A percentile compares a stretch with the other conserved stretches of the same genome.
These are phyloP conservation scores for Lytechinus variegatus DNA, from an alignment of 35 echinoderm and acorn worm genomes.

Conservation along the genomic window DNA sequence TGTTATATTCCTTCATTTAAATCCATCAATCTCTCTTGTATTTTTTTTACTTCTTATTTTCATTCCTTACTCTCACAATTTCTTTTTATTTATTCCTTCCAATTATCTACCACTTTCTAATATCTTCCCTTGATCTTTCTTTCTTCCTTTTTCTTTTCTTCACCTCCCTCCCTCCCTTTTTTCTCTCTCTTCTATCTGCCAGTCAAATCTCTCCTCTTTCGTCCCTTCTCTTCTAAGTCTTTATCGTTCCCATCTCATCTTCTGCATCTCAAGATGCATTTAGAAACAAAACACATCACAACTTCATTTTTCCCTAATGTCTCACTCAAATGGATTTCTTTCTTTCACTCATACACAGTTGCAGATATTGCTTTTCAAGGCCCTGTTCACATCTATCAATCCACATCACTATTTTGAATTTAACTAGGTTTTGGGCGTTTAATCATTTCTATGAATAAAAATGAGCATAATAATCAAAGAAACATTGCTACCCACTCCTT, in stretches of 20 bases:
- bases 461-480: no score
- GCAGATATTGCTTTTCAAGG: neutral
- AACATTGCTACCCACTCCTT: no score
- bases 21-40: neutral
- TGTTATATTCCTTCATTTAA: neutral
- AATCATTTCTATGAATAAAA: no score
- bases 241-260: neutral
- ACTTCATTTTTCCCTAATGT: conserved; percentile 1
- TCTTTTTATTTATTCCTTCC: neutral
- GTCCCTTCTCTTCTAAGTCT: neutral
- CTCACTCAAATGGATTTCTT: neutral
- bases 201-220: neutral
- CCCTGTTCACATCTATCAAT: neutral
- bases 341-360: neutral
- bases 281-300: conserved; percentile 19
- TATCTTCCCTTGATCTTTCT: neutral
- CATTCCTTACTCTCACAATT: neutral
- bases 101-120: neutral
- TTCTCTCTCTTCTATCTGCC: neutral
- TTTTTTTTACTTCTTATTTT: neutral
- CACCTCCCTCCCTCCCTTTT: neutral
- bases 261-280: neutral
- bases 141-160: neutral
- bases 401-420: neutral
- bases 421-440: no score